Evolutionary conservation across 2,797 vertebrate genomes (phyloP).

Genomic region (Aldrovandia affinis): DNA sequence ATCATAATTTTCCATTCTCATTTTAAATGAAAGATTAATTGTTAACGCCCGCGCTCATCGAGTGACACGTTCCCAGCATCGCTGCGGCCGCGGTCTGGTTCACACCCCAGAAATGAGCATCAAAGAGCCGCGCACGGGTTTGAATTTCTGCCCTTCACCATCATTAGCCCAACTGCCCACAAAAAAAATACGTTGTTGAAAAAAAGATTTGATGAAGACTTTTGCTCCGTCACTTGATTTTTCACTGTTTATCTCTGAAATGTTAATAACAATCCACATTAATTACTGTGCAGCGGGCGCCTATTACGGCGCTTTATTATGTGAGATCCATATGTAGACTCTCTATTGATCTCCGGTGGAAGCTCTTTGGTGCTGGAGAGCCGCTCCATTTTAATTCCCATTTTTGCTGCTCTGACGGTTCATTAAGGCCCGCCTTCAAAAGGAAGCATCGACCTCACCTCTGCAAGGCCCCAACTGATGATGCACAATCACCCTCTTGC

Average conservation of each 20-base stretch:
- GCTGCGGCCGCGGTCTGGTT: not conserved
- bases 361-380: constrained; percentile 2
- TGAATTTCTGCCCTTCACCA: not conserved
- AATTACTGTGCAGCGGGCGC: constrained; percentile 42
- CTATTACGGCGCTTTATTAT: constrained; percentile 38
- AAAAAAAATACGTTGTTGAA: constrained; percentile 26
- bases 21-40: not conserved
- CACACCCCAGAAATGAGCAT: constrained; percentile 9
- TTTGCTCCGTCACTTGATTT: not conserved
- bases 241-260: constrained; percentile 46
- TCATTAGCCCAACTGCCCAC: constrained; percentile 22
- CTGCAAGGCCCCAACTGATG: not conserved
- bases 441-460: constrained; percentile 20
- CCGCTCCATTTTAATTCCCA: not conserved
- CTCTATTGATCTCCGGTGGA: constrained; percentile 35
- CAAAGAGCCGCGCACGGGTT: not conserved
- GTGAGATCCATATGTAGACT: constrained; percentile 26
- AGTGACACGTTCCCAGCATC: too few relatives aligned
- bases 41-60: not conserved
- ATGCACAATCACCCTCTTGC: not conserved
- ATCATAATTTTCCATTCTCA: not conserved
- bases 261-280: constrained; percentile 42
- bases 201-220: constrained; percentile 22
- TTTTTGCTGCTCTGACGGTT: not conserved
- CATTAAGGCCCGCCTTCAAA: constrained; percentile 24